Conservation (phyloP, 2,113 vertebrate genomes). For the Geococcyx californianus region DNA sequence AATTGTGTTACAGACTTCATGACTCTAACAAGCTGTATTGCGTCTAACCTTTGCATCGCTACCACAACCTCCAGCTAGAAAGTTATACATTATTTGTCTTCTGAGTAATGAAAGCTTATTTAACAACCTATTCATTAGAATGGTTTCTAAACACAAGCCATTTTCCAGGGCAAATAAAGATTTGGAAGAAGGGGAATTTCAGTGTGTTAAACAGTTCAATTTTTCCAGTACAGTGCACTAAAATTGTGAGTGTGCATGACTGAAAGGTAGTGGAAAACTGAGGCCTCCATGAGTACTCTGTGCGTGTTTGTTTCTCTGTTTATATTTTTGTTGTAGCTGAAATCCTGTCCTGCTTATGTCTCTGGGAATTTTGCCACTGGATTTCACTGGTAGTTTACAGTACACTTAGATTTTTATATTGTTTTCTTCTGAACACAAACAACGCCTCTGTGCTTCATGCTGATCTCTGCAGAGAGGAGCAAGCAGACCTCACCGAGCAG, state of each 20-base stretch:
- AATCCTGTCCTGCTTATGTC: background rate
- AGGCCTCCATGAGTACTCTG: accelerated
- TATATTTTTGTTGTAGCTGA: background rate
- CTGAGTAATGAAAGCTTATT: background rate
- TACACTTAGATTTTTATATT: background rate
- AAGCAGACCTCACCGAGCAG: background rate
- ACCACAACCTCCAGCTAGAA: background rate
- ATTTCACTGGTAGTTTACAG: background rate
- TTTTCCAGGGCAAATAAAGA: background rate
- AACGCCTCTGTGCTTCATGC: background rate
- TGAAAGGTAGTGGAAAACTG: background rate
- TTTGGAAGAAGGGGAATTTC: background rate
- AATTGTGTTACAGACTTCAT: background rate
- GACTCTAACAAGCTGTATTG: background rate
- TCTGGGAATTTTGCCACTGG: background rate
- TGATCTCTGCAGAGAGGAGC: background rate
- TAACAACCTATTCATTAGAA: background rate
- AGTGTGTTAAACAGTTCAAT: background rate
- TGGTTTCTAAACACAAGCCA: background rate
- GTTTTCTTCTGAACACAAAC: background rate
- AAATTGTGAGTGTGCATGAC: background rate
- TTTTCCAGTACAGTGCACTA: background rate
- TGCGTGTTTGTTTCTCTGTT: background rate
- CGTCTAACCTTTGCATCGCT: background rate
- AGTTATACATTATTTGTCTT: background rate